Base-by-base conservation (phyloP, 2,797 vertebrate species). In the Pseudochromis fuscus region DNA sequence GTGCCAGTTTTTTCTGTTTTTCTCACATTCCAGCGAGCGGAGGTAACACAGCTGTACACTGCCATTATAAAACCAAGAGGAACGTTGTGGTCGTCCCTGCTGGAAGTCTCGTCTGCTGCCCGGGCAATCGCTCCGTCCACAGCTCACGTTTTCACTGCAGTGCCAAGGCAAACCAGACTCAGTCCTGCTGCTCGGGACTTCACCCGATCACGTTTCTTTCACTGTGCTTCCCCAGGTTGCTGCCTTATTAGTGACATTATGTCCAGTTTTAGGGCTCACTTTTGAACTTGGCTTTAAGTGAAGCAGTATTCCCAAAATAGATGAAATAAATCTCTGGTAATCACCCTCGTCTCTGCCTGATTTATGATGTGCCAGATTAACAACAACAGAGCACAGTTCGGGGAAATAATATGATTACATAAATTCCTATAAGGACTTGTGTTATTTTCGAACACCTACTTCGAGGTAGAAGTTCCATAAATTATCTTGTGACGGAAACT, bases 1-100 rank as follows among this genome's bases (percentile, higher is more conserved):
- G 66, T 78, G 81, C 89, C 85, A 87, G 74, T 85, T 91, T 92
- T n/a, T 91, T 90, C 90, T 82, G 13, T 78, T 83, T 87, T 87
- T 86, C 77, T 84, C 80, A 81, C 88, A 91, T 89, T 92, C 90
- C 90, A 79, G 49, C 0, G 60, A 56, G 76, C 61, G 81, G 72
- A 87, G 83, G 84, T 90, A 91, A 88, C 88, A 63, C 78, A 59
- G 83, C 75, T 33, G 55, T 48, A 81, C 83, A 18, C 86, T 88
- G 30, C 65, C 75, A 90, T 89, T 91, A 89, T 68, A 82, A 82
- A 88, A 89, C 72, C 86, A 75, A 76, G 79, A 80, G 74, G 82
- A 89, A 88, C 75, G 80, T 74, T 89, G 90, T 27, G 90, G 90
- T 89, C 27, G 55, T 61, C 78, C 31, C 63, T 4, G 52, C 87